phyloP scores from a whole-genome alignment of 1,140 invertebrate species.

The Drosophila setifemur region DNA sequence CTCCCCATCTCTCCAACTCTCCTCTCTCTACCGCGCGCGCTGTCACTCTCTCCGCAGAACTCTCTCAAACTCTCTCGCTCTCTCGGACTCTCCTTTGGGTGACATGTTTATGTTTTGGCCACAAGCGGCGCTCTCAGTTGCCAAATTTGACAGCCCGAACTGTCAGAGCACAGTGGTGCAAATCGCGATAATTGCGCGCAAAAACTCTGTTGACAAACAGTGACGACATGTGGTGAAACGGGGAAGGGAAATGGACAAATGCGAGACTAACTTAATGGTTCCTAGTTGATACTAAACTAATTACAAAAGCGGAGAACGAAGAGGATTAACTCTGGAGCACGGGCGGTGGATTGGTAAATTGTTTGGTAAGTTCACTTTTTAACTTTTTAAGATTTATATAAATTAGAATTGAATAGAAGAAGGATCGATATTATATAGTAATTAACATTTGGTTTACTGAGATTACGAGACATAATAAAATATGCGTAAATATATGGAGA shows the following conservation, averaged over 20 bases:
- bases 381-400: no score
- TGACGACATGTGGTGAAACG: conserved; percentile 9
- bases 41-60: conserved; percentile 16
- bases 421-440: no score
- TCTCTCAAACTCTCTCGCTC: conserved; percentile 20
- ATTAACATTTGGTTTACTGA: no score
- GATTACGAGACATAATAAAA: no score
- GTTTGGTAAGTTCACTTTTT: conserved; percentile 57
- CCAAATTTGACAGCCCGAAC: conserved; percentile 70
- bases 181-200: conserved; percentile 18
- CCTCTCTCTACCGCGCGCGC: conserved; percentile 8
- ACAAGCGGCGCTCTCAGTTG: conserved; percentile 65
- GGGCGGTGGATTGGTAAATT: conserved; percentile 45
- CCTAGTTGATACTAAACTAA: conserved; percentile 65
- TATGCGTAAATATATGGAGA: no score
- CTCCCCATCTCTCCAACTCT: background rate
- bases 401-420: no score
- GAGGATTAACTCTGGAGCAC: conserved; percentile 13
- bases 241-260: conserved; percentile 12
- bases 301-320: conserved; percentile 38
- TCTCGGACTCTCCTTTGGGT: conserved; percentile 36
- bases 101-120: conserved; percentile 80
- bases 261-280: conserved; percentile 58
- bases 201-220: conserved; percentile 15
- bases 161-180: conserved; percentile 70